Evolutionary conservation across 2,797 vertebrate genomes (phyloP).

Genomic region (Chanos chanos): DNA sequence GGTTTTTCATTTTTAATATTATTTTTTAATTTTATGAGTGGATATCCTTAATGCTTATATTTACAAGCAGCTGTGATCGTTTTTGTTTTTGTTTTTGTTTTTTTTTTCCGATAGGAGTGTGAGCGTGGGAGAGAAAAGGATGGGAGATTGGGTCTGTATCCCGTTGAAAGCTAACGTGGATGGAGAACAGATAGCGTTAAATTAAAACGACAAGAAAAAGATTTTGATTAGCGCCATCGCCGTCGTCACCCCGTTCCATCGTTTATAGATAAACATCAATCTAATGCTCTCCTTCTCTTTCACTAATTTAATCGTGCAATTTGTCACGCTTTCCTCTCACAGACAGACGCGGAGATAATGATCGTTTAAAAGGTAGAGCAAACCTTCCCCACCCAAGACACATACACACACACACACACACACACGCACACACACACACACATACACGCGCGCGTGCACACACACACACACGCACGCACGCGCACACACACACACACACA

Average conservation of each 20-base stretch:
- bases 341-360: conserved; percentile 69
- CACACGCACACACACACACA: too few relatives aligned
- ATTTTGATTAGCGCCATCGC: conserved; percentile 63
- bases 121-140: not conserved
- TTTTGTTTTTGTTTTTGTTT: too few relatives aligned
- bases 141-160: not conserved
- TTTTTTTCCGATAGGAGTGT: too few relatives aligned
- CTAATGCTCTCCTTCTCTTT: conserved; percentile 65
- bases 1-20: too few relatives aligned
- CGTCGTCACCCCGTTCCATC: conserved; percentile 65
- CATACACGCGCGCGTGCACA: too few relatives aligned
- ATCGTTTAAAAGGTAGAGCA: conserved; percentile 44
- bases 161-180: conserved; percentile 7
- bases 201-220: conserved; percentile 43
- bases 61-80: too few relatives aligned
- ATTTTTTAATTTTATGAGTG: too few relatives aligned
- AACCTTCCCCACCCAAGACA: too few relatives aligned
- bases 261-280: conserved; percentile 76
- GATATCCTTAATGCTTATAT: not conserved
- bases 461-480: too few relatives aligned
- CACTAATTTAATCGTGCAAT: conserved; percentile 74
- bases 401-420: too few relatives aligned
- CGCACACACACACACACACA: too few relatives aligned
- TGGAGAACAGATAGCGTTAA: conserved; percentile 19
- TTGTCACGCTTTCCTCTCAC: conserved; percentile 71